Percentiles rank a stretch among this genome's conserved stretches.
Conservation (phyloP, 2,797 vertebrate species). For the Smutsia temminckii region DNA sequence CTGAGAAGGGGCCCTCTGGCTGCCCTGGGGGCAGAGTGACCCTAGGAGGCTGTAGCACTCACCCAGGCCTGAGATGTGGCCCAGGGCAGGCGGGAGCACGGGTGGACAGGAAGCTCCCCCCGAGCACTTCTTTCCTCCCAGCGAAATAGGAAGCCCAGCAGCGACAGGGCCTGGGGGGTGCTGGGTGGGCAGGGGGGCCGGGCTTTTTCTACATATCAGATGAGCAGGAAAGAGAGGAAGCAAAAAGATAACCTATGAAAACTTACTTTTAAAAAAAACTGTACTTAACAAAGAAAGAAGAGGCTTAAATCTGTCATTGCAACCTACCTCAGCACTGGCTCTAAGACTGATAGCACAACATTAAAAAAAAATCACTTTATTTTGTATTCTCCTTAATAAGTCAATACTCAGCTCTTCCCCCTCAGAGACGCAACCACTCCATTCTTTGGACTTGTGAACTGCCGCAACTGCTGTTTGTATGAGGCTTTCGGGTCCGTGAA, state of each 20-base stretch:
- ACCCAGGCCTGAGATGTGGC: background rate
- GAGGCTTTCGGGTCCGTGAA: background rate
- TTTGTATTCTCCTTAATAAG: slow-evolving; percentile 34
- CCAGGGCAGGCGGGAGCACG: background rate
- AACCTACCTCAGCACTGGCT: background rate
- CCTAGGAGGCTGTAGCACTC: background rate
- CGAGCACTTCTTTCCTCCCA: no score
- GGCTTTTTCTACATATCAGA: no score
- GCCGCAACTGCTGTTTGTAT: slow-evolving; percentile 8
- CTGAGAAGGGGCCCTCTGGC: background rate
- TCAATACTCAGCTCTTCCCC: background rate
- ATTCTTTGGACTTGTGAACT: slow-evolving; percentile 42
- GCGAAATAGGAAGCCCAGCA: no score
- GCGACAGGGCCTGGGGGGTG: no score
- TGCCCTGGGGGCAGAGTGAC: background rate
- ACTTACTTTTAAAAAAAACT: background rate
- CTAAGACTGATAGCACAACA: background rate
- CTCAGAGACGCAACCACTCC: slow-evolving; percentile 45
- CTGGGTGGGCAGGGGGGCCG: no score
- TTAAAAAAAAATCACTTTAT: slow-evolving; percentile 40
- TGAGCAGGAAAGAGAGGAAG: no score
- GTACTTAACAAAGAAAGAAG: background rate
- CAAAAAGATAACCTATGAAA: background rate
- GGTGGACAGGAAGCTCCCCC: no score
- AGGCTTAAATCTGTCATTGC: background rate